These are phyloP conservation scores for Tragulus kanchil DNA, from an alignment of 2,113 vertebrate genomes.

Conservation along the genomic window DNA sequence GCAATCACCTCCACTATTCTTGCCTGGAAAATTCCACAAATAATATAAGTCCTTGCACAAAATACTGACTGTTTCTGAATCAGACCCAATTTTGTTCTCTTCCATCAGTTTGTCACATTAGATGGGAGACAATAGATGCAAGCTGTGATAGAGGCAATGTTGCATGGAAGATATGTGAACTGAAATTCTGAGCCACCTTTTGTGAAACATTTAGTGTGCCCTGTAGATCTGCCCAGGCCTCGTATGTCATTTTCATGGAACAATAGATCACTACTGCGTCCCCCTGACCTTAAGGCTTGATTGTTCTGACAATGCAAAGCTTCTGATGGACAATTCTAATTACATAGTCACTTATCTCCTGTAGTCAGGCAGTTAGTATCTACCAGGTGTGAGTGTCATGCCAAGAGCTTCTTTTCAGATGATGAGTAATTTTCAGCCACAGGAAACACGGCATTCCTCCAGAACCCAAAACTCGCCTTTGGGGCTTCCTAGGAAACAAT, in stretches of 20 bases:
- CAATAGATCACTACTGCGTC: not conserved
- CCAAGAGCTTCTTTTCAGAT: conserved; percentile 47
- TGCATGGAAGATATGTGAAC: not conserved
- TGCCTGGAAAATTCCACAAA: not conserved
- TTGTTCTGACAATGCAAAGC: not conserved
- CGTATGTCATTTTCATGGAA: not conserved
- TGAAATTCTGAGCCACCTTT: not conserved
- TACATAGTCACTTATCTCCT: conserved; percentile 40
- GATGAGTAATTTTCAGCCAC: conserved; percentile 16
- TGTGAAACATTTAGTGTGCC: not conserved
- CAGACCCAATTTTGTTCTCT: not conserved
- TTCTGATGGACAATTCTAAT: conserved; percentile 41
- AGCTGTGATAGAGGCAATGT: not conserved
- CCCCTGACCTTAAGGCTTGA: not conserved
- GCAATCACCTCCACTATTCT: too few species aligned
- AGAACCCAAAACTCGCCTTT: not conserved
- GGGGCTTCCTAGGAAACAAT: not conserved
- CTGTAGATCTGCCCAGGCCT: not conserved
- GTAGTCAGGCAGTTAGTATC: conserved; percentile 35
- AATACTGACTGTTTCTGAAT: not conserved
- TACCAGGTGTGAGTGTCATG: not conserved
- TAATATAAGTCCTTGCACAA: not conserved
- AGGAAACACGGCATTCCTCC: not conserved
- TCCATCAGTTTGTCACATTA: not conserved
- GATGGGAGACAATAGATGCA: not conserved